These are phyloP conservation scores for Lamellibrachia luymesi DNA, from an alignment of 1,140 invertebrate genomes.

Conservation along the genomic window DNA sequence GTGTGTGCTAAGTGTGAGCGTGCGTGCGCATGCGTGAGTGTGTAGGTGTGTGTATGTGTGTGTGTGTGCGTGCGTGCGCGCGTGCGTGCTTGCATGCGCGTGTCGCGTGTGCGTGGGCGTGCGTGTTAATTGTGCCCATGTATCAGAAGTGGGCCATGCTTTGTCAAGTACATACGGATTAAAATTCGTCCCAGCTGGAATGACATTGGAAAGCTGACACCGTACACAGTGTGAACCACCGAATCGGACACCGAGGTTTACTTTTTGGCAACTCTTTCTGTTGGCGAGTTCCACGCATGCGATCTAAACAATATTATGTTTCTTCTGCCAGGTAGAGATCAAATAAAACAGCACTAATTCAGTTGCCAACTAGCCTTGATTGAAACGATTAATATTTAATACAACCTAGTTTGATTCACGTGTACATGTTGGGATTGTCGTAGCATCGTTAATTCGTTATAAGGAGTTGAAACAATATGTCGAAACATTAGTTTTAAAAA, in stretches of 20 bases:
- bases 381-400: not conserved
- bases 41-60: not conserved
- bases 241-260: not conserved
- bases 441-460: not conserved
- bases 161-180: not conserved
- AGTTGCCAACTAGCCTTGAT: not conserved
- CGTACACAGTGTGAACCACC: not conserved
- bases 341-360: not conserved
- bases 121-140: no score
- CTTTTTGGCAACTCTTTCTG: not conserved
- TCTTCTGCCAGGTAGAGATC: not conserved
- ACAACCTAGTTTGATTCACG: not conserved
- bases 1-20: not conserved
- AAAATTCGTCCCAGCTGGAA: not conserved
- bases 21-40: not conserved
- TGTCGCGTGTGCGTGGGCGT: no score
- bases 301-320: not conserved
- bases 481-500: not conserved
- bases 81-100: no score
- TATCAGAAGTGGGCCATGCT: not conserved
- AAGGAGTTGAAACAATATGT: not conserved
- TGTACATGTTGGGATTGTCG: not conserved
- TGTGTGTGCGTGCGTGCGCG: not conserved
- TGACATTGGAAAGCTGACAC: not conserved
- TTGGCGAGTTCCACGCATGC: no score